Base-by-base conservation (phyloP, 2,888 invertebrate genomes). In the Diabrotica balteata region DNA sequence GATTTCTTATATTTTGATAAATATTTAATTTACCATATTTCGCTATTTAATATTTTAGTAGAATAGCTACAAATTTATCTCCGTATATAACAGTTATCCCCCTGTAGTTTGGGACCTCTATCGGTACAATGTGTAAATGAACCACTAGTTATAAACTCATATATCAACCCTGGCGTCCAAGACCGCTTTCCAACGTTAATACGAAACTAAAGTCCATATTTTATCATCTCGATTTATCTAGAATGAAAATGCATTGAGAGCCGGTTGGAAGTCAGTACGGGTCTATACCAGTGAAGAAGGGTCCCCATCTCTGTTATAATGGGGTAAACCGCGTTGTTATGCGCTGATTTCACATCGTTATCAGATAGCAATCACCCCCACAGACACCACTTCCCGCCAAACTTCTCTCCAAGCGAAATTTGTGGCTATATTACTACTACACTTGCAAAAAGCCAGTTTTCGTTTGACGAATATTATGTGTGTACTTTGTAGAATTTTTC, bases 301-400 rank as follows among this genome's bases (percentile, higher is more conserved):
- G 75, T 76, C 68, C 68, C 71, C 52, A 65, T 72, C 77, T 75
- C 77, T 76, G 81, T 83, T 83, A 82, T 83, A 83, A 84, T 83
- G 80, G 83, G 83, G 83, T 83, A 83, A 83, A 83, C 84, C 84
- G 82, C 83, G 83, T 83, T 82, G 84, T 83, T 83, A 83, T 80
- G 82, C 84, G 82, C 83, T 80, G 84, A 83, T 84, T 84, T 84
- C 82, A 83, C 82, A 79, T 80, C 78, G 80, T 80, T 84, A 84
- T 84, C 84, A 81, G 83, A 84, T 83, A 80, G 71, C 72, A 75
- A 77, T 80, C 77, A 75, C 79, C 80, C 78, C 79, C 77, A 74
- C 74, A 73, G 74, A 66, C 75, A 75, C 76, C 74, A 72, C 73
- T 75, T 72, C 66, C 75, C 76, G 73, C 75, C 74, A 73, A 63